Evolutionary conservation across 35 echinoderm and acorn worm species (phyloP).

Genomic region (Eucidaris tribuloides): DNA sequence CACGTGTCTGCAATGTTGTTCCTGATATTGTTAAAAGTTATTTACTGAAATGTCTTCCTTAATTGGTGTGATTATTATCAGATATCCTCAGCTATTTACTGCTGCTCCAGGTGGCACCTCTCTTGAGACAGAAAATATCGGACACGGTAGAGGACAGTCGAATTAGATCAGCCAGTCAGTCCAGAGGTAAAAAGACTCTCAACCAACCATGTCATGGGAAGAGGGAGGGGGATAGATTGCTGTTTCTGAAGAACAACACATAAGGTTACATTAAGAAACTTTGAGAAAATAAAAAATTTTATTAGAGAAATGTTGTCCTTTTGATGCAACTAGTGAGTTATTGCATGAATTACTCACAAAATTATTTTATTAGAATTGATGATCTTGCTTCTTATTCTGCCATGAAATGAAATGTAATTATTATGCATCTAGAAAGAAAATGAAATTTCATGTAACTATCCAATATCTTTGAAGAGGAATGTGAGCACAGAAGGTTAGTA

Average conservation of each 20-base stretch:
- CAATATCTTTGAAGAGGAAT: too few species aligned
- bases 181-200: conserved; percentile 18
- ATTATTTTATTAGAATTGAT: too few species aligned
- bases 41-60: not conserved
- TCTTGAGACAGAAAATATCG: conserved; percentile 61
- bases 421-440: too few species aligned
- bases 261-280: not conserved
- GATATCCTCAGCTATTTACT: conserved; percentile 87
- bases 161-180: conserved; percentile 20
- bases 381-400: too few species aligned
- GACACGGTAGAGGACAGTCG: conserved; percentile 59
- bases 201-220: not conserved
- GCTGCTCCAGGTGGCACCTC: conserved; percentile 59
- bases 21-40: too few species aligned
- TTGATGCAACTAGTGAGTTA: not conserved
- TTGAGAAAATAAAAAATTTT: not conserved
- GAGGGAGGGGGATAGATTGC: not conserved
- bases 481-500: too few species aligned
- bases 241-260: not conserved
- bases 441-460: too few species aligned
- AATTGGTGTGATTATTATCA: conserved; percentile 15
- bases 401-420: too few species aligned
- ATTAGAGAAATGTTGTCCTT: not conserved
- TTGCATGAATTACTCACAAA: too few species aligned
- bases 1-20: not conserved